Evolutionary conservation across 2,888 invertebrate genomes (phyloP), one percentile per base, ranked within the genome.

Genomic region (Chrysopilus asiliformis): DNA sequence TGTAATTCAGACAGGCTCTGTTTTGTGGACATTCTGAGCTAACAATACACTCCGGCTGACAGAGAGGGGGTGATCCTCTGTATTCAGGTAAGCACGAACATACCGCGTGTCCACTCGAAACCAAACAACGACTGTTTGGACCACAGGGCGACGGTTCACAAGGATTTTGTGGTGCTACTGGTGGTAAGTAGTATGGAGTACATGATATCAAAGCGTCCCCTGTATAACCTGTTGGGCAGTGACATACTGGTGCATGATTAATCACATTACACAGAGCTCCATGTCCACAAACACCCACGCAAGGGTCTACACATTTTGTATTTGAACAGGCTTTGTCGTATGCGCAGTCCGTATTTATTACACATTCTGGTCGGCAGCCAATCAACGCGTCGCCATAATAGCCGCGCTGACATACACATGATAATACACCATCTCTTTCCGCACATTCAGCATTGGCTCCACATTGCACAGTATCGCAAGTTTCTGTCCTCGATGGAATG

Each of bases 101-200:
- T 13, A 79, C 72, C 3, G 84, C 81, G 52, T 72, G 76, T 24
- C 79, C 79, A 29, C 68, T 58, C 18, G 80, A 77, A 16, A 76
- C 68, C 26, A 79, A 65, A 51, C 85, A 85, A 47, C 81, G 72
- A 41, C 83, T 81, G 57, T 77, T 78, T 4, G 82, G 75, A 20
- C 84, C 85, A 53, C 86, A 87, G 1, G 85, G 85, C 13, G 81
- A 80, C 34, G 84, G 83, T 53, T 82, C 79, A 55, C 85, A 85
- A 9, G 78, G 80, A 51, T 81, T 80, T 38, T 64, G 54, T 10
- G 68, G 60, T 20, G 53, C 49, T 20, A 45, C 47, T 37, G 66
- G 58, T 36, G 67, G 67, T 14, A 61, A 41, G 29, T 57, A 53
- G 38, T 60, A 56, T n/a, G 68, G 68, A 54, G 73, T 75, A 52